Evolutionary conservation across 1,140 invertebrate species (phyloP), one percentile per base, ranked within the genome.

Genomic region (Lordiphosa clarofinis): DNA sequence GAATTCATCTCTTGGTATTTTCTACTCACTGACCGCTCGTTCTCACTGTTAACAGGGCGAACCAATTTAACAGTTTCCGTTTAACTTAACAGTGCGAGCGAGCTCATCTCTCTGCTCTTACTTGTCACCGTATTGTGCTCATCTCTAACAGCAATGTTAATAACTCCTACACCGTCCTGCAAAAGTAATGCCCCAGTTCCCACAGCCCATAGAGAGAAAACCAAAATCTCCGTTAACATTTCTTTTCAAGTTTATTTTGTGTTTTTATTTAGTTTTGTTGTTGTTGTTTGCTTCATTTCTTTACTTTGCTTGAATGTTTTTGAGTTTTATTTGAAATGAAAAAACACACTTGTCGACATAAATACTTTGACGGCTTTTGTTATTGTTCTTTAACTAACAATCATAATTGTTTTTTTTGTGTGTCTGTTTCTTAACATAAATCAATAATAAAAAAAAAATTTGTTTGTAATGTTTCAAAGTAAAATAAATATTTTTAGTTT

Each of bases 341-440:
- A 67, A 66, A 66, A 56, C 35, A 66, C 61, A 66, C 44, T 21
- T 40, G 6, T 46, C 24, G 11, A 50, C 55, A 61, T 66, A 75
- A 79, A 79, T 79, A 79, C 75, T 79, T 79, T 71, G 43, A 56
- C 75, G 75, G 75, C 66, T n/a, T 53, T 53, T 49, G 47, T 12
- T 49, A 10, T 9, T 19, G 15, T 13, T 46, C 31, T 61, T 74
- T 21, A 71, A 61, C 57, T 74, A 81, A 71, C 56, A 75, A 46
- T 13, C 13, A 46, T 40, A 15, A 15, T 31, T 8, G 28, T 31
- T 31, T 28, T 7, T 31, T 19, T 19, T 31, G 28, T 31, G 28
- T 31, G 28, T 31, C 4, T 44, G 11, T 24, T 7, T 8, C 19
- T 13, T 44, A 44, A 13, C 11, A 28, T 7, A 12, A 31, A 44